Percentiles rank a stretch among this genome's conserved stretches.
phyloP scores from a whole-genome alignment of 2,113 vertebrate genomes.

The Proteles cristata region DNA sequence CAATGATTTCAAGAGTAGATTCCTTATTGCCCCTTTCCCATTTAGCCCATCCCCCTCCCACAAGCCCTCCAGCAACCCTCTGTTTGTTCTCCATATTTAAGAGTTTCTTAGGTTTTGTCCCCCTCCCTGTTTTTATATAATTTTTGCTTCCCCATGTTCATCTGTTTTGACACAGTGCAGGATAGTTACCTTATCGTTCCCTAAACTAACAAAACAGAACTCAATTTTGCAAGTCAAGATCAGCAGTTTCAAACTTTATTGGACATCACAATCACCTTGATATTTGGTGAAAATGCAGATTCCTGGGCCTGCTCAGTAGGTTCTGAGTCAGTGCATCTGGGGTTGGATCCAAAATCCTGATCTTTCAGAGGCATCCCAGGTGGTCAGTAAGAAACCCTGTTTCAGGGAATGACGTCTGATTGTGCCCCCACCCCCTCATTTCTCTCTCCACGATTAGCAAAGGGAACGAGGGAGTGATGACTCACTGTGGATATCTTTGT shows the following conservation, averaged over 20 bases:
- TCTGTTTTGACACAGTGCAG: not conserved
- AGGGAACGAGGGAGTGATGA: constrained; percentile 14
- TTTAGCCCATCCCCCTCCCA: no score
- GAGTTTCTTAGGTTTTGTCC: no score
- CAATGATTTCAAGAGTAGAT: no score
- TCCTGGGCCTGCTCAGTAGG: not conserved
- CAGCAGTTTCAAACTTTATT: not conserved
- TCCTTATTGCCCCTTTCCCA: no score
- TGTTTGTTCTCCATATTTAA: no score
- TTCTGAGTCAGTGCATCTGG: not conserved
- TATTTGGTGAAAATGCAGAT: constrained; percentile 24
- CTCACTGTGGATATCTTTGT: constrained; percentile 47
- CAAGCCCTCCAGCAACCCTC: no score
- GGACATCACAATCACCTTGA: constrained; percentile 13
- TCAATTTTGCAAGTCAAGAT: constrained; percentile 1
- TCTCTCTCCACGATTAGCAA: constrained; percentile 45
- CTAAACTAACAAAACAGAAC: constrained; percentile 21
- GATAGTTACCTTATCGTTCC: not conserved
- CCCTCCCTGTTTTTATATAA: no score
- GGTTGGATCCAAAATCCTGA: not conserved
- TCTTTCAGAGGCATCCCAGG: not conserved
- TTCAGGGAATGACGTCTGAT: not conserved
- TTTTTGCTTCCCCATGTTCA: no score
- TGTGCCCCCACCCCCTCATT: not conserved
- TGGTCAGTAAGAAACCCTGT: constrained; percentile 4